Percentiles rank a stretch among this genome's conserved stretches.
These are phyloP conservation scores for Boulengerochromis microlepis DNA, from an alignment of 2,113 vertebrate species.

Conservation along the genomic window DNA sequence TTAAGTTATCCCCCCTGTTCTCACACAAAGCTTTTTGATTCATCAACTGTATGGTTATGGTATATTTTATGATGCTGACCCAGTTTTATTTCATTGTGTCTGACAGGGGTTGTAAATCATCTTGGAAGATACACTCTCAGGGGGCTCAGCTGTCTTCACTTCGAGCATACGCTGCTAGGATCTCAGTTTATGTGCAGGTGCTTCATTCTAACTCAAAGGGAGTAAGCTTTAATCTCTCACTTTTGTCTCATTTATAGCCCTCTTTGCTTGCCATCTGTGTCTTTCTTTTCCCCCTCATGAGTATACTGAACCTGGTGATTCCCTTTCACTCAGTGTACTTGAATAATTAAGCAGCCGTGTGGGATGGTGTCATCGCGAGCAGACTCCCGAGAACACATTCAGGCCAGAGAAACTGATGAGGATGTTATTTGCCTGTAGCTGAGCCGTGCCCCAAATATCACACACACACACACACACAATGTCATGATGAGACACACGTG, in stretches of 20 bases:
- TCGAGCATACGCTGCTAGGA: conserved; percentile 7
- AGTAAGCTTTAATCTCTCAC: background rate
- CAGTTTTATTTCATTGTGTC: conserved; percentile 44
- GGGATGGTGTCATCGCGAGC: background rate
- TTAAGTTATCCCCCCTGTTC: background rate
- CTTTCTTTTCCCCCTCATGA: background rate
- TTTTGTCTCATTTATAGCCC: background rate
- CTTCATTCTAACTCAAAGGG: background rate
- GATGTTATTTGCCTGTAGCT: conserved; percentile 46
- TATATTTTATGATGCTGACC: conserved; percentile 58
- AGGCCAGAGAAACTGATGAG: conserved; percentile 58
- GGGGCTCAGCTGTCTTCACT: conserved; percentile 42
- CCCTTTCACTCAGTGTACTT: conserved; percentile 7
- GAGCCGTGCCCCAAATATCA: conserved; percentile 51
- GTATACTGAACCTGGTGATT: conserved; percentile 1
- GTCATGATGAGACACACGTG: conserved; percentile 50
- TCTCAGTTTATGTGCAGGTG: background rate
- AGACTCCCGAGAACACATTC: conserved; percentile 33
- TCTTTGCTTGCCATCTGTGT: background rate
- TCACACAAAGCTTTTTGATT: background rate
- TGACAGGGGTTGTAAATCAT: conserved; percentile 61
- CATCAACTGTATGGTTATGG: conserved; percentile 12
- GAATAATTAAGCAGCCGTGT: conserved; percentile 35
- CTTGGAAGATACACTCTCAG: conserved; percentile 24
- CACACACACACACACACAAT: background rate